Base-by-base conservation (phyloP, 2,113 vertebrate genomes). In the Indicator maculatus region DNA sequence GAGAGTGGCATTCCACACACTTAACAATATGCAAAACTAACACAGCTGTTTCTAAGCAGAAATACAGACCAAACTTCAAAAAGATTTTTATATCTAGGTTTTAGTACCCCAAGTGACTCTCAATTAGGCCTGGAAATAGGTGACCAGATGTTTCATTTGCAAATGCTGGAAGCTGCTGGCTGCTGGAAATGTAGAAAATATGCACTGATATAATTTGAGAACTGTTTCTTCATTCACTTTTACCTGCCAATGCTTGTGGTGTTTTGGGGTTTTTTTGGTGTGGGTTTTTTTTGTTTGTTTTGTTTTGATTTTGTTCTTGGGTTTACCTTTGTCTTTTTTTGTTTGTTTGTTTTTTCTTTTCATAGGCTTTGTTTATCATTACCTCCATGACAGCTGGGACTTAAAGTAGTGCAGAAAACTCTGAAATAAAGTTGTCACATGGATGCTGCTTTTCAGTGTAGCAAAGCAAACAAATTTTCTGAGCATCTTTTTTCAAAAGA, bases 71-170 rank as follows among this genome's bases (percentile, higher is more conserved):
- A 86, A 88, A 86, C n/a, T 88, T 90, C 50, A 81, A 86, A 77
- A 88, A 39, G 23, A 33, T 50, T 52, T 93, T 89, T 84, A 73
- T 64, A 88, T 44, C 56, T 38, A 47, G 19, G 36, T 53, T 27
- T 89, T 58, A 24, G 16, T 36, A 65, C 44, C 64, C 38, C 60
- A 59, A 76, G 52, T 81, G 66, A 78, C 61, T 93, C 53, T 53
- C 61, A 93, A 18, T 91, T 95, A 88, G 72, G 47, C 27, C 73
- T 86, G 50, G 53, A 93, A 91, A 95, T 61, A 65, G n/a, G 58
- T 94, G 91, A 72, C 91, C 83, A 88, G 56, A 86, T 97, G 79
- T 81, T 88, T 16, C 38, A 61, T 72, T 72, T 93, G 76, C 53
- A 74, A 91, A 67, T 69, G 30, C 47, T 75, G 33, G 47, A 91